Evolutionary conservation across 2,888 invertebrate genomes (phyloP).

Genomic region (Mycalesis mineus): DNA sequence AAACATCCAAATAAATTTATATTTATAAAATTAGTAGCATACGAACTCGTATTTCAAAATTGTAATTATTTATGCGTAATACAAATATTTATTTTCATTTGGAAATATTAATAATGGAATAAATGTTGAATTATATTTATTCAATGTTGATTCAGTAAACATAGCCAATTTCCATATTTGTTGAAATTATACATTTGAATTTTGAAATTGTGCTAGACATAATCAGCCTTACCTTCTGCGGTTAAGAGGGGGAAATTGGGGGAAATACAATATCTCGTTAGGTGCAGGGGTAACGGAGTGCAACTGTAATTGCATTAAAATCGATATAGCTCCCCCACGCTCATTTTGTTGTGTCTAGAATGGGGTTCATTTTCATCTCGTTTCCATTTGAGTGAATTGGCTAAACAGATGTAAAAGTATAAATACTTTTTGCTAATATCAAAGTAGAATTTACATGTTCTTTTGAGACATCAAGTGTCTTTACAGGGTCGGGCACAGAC

Average conservation of each 20-base stretch:
- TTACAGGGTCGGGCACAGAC: background rate
- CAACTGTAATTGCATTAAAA: conserved; percentile 18
- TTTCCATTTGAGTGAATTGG: background rate
- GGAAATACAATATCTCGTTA: conserved; percentile 12
- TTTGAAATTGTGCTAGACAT: background rate
- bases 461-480: background rate
- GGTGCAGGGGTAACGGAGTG: conserved; percentile 3
- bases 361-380: conserved; percentile 3
- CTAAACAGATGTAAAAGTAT: background rate
- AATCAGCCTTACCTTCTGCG: background rate
- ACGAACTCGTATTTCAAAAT: too few relatives aligned
- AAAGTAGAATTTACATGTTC: background rate
- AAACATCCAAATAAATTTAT: too few relatives aligned
- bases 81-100: too few relatives aligned
- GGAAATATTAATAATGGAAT: too few relatives aligned
- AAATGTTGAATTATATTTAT: too few relatives aligned
- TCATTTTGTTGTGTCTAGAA: background rate
- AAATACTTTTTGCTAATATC: background rate
- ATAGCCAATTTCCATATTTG: background rate
- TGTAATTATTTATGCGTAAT: too few relatives aligned
- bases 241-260: conserved; percentile 9
- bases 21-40: too few relatives aligned
- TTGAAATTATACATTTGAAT: background rate
- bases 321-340: conserved; percentile 10
- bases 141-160: too few relatives aligned